phyloP scores from a whole-genome alignment of 2,113 vertebrate genomes.

The Hipposideros armiger region DNA sequence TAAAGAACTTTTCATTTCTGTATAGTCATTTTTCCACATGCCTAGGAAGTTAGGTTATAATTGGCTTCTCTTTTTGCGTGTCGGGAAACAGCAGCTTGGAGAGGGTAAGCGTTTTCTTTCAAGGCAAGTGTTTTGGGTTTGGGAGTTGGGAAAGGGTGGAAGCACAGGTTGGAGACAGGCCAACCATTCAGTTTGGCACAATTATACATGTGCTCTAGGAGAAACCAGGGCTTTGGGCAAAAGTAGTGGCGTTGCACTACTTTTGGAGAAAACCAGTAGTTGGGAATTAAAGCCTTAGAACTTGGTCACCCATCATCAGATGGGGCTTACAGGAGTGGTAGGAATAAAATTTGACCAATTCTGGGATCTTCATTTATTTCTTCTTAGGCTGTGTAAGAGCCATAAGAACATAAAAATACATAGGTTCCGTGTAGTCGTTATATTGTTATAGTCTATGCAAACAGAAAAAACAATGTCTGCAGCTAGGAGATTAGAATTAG shows the following conservation, averaged over 20 bases:
- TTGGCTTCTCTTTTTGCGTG: not conserved
- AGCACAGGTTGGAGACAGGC: not conserved
- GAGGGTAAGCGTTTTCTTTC: not conserved
- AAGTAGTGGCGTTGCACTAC: not conserved
- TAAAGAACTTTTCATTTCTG: not conserved
- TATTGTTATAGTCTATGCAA: not conserved
- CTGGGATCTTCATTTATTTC: not conserved
- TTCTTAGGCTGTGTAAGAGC: not conserved
- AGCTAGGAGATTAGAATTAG: constrained; percentile 23
- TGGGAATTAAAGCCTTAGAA: not conserved
- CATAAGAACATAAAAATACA: not conserved
- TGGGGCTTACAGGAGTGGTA: not conserved
- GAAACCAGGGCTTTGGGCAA: not conserved
- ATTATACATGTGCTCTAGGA: not conserved
- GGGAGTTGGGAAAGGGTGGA: not conserved
- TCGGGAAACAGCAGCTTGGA: not conserved
- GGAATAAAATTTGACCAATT: not conserved
- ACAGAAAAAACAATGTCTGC: not conserved
- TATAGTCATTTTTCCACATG: not conserved
- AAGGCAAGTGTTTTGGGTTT: not conserved
- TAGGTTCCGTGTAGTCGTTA: not conserved
- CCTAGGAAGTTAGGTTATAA: not conserved
- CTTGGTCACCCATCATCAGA: not conserved
- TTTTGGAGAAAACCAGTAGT: not conserved
- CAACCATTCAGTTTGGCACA: not conserved